Percentiles rank a stretch among this genome's conserved stretches.
Evolutionary conservation across 2,113 vertebrate genomes (phyloP).

Genomic region (Mus spicilegus): DNA sequence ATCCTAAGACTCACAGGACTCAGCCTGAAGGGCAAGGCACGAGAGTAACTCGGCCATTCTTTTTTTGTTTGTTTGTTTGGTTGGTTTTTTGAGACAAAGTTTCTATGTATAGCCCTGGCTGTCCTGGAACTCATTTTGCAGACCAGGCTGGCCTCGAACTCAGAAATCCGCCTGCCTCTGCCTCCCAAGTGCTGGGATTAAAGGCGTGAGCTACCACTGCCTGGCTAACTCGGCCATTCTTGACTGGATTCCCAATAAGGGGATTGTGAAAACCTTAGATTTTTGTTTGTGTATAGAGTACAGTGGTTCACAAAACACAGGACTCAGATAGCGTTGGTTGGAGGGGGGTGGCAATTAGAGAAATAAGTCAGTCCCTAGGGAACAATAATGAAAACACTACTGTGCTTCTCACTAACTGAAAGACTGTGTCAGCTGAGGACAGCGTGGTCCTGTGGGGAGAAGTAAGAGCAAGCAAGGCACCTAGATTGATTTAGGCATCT

Average conservation of each 20-base stretch:
- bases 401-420: not conserved
- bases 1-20: not conserved
- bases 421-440: not conserved
- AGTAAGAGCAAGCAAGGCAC: not conserved
- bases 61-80: too few relatives aligned
- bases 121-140: too few relatives aligned
- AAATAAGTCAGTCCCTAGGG: not conserved
- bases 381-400: not conserved
- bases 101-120: too few relatives aligned
- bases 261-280: not conserved
- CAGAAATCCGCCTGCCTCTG: too few relatives aligned
- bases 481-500: not conserved
- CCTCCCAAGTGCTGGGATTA: too few relatives aligned
- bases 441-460: not conserved
- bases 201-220: too few relatives aligned
- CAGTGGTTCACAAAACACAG: not conserved
- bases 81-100: too few relatives aligned
- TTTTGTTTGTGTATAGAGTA: not conserved
- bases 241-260: not conserved
- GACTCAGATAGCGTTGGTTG: not conserved
- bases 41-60: not conserved
- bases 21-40: not conserved
- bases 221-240: not conserved
- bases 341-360: not conserved
- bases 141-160: too few relatives aligned